phyloP scores from a whole-genome alignment of 92 coral and sea anemone species.

The Ricordea florida region DNA sequence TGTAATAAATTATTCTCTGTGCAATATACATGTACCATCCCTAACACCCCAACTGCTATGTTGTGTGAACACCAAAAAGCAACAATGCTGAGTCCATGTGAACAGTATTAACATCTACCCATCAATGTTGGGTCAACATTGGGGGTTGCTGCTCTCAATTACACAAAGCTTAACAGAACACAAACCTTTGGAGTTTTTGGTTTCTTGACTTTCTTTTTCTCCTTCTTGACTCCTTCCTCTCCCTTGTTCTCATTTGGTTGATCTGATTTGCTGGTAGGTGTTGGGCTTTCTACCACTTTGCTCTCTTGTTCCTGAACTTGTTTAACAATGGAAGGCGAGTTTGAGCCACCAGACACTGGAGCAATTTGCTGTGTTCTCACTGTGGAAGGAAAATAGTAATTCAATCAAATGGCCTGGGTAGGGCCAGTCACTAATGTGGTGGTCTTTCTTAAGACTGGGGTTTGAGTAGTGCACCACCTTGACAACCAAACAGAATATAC shows the following conservation, averaged over 20 bases:
- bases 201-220: constrained; percentile 78
- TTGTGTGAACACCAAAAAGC: too few relatives aligned
- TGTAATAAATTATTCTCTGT: too few relatives aligned
- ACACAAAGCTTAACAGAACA: background rate
- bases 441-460: too few relatives aligned
- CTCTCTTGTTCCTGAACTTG: constrained; percentile 32
- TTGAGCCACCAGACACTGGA: constrained; percentile 10
- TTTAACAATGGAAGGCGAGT: constrained; percentile 36
- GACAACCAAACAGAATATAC: too few relatives aligned
- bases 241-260: constrained; percentile 48
- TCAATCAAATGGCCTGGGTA: background rate
- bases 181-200: constrained; percentile 68
- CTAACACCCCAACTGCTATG: too few relatives aligned
- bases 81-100: too few relatives aligned
- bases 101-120: too few relatives aligned
- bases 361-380: constrained; percentile 26
- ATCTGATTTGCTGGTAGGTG: constrained; percentile 26
- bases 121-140: too few relatives aligned
- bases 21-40: too few relatives aligned
- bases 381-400: background rate
- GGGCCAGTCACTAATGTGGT: too few relatives aligned
- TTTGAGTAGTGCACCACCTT: too few relatives aligned
- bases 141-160: too few relatives aligned
- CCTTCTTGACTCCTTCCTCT: constrained; percentile 52
- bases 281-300: constrained; percentile 20